A percentile compares a stretch with the other conserved stretches of the same genome.
Conservation (phyloP, 2,888 invertebrate genomes). For the Cacoxenus indagator region DNA sequence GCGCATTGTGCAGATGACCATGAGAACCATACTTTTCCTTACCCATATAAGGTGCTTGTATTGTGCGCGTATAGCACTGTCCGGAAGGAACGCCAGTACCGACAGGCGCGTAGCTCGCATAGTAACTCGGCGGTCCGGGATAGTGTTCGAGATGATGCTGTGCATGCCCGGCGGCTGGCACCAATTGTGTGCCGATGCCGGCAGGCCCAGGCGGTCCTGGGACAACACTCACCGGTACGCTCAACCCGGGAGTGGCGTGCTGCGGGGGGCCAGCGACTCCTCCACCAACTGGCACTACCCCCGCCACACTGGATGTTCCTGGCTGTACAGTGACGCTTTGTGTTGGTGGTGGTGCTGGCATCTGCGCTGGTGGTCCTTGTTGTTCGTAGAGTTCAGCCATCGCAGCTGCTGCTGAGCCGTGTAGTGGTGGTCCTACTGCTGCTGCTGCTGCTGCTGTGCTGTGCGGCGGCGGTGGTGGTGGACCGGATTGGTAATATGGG, state of each 20-base stretch:
- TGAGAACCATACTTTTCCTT: constrained; percentile 70
- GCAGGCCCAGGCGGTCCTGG: constrained; percentile 47
- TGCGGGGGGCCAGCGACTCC: constrained; percentile 23
- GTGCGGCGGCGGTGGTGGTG: constrained; percentile 51
- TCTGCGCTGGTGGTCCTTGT: constrained; percentile 30
- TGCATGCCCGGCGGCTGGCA: constrained; percentile 68
- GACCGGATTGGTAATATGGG: constrained; percentile 62
- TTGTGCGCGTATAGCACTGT: constrained; percentile 75
- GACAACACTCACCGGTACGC: too few relatives aligned
- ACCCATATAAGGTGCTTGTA: constrained; percentile 71
- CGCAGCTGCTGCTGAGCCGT: not conserved
- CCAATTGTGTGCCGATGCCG: constrained; percentile 68
- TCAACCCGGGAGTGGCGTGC: constrained; percentile 5
- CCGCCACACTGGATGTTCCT: constrained; percentile 22
- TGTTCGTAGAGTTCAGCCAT: constrained; percentile 15
- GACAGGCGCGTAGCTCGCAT: constrained; percentile 72
- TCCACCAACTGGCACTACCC: constrained; percentile 19
- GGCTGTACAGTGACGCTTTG: constrained; percentile 37
- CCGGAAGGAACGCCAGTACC: constrained; percentile 66
- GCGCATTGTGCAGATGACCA: not conserved
- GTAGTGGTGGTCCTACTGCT: constrained; percentile 43
- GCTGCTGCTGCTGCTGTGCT: constrained; percentile 50
- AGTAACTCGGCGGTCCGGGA: constrained; percentile 74
- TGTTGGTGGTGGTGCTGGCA: constrained; percentile 42
- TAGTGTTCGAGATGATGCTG: constrained; percentile 71